phyloP scores from a whole-genome alignment of 2,113 vertebrate species.

The Boulengeromyrus knoepffleri region DNA sequence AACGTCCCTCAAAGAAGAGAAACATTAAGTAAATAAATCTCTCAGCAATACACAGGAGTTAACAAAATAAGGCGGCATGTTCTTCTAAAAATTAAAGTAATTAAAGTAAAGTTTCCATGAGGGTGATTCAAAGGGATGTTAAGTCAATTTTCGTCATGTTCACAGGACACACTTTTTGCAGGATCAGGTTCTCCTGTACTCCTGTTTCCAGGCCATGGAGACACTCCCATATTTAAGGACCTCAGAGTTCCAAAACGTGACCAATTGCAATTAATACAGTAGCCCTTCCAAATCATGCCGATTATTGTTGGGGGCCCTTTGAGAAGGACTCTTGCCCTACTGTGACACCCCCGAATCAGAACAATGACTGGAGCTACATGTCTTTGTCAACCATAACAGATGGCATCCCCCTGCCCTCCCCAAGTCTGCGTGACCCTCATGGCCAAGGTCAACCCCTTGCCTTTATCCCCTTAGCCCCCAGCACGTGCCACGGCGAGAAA shows the following conservation, averaged over 20 bases:
- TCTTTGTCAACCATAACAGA: constrained; percentile 56
- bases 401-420: constrained; percentile 50
- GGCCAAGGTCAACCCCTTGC: constrained; percentile 59
- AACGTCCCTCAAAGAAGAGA: neutral
- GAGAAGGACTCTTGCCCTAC: constrained; percentile 39
- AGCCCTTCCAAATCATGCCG: constrained; percentile 26
- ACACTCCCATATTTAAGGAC: neutral
- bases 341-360: constrained; percentile 38
- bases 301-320: constrained; percentile 10
- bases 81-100: neutral
- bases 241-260: neutral
- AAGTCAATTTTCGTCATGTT: neutral
- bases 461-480: constrained; percentile 28
- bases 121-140: neutral
- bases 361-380: constrained; percentile 56
- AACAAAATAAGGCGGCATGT: neutral
- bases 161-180: neutral
- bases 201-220: neutral
- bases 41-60: neutral
- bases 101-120: neutral
- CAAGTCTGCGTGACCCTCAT: constrained; percentile 39
- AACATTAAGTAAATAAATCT: neutral
- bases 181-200: neutral
- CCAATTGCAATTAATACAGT: neutral
- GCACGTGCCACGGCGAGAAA: constrained; percentile 28